Conservation (phyloP, 2,888 invertebrate species). For the Boloria selene region DNA sequence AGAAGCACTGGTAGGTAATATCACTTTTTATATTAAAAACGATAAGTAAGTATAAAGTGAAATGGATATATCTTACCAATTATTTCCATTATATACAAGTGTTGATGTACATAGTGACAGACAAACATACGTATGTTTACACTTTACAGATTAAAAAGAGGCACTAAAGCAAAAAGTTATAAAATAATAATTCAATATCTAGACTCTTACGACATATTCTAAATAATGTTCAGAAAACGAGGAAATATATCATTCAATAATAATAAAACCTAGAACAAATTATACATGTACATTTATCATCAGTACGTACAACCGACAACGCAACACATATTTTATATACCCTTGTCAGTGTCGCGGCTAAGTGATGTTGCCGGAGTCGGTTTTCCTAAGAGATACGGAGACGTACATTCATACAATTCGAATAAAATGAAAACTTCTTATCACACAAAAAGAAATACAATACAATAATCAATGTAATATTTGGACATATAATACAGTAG, state of each 20-base stretch:
- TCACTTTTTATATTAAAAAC: too few relatives aligned
- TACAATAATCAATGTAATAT: background rate
- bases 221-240: conserved; percentile 1
- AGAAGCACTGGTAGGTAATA: too few relatives aligned
- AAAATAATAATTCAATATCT: background rate
- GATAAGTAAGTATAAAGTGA: too few relatives aligned
- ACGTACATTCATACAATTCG: background rate
- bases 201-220: background rate
- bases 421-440: conserved; percentile 1
- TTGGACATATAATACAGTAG: too few relatives aligned
- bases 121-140: too few relatives aligned
- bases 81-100: too few relatives aligned
- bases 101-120: too few relatives aligned
- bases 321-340: conserved; percentile 51
- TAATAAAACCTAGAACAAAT: conserved; percentile 8
- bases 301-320: conserved; percentile 44
- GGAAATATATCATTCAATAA: background rate
- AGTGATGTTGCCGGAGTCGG: conserved; percentile 28
- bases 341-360: conserved; percentile 56
- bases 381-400: conserved; percentile 23
- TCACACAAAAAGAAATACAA: background rate
- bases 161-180: too few relatives aligned
- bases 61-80: too few relatives aligned
- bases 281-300: conserved; percentile 30
- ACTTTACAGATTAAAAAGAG: too few relatives aligned